Conservation (phyloP, 2,113 vertebrate genomes). For the Myodes glareolus region DNA sequence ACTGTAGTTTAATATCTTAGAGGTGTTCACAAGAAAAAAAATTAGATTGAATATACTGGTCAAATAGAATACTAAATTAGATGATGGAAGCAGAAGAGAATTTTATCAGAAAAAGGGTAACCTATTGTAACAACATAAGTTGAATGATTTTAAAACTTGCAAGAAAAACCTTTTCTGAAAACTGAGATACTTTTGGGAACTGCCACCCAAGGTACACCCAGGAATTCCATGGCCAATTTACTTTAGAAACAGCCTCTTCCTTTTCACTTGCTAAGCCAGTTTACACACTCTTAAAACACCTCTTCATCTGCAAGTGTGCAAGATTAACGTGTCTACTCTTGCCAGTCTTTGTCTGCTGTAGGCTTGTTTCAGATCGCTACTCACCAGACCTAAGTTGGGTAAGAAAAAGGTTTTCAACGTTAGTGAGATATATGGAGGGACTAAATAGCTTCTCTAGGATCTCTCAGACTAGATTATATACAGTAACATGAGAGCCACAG, state of each 20-base stretch:
- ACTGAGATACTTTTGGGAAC: background rate
- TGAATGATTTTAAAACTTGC: background rate
- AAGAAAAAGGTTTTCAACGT: background rate
- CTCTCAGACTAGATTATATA: no score
- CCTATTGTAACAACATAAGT: background rate
- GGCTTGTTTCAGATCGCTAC: background rate
- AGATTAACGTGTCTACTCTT: background rate
- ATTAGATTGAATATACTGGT: background rate
- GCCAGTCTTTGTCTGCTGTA: background rate
- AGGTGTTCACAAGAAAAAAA: background rate
- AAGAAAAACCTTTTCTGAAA: background rate
- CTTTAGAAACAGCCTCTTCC: background rate
- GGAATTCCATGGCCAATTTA: background rate
- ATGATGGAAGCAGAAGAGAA: background rate
- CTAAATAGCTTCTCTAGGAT: no score
- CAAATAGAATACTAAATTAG: background rate
- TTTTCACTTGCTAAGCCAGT: background rate
- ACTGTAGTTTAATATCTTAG: background rate
- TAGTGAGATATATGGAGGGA: no score
- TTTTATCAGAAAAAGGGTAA: background rate
- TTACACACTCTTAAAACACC: background rate
- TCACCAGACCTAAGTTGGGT: background rate
- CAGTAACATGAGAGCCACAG: no score
- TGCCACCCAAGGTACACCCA: background rate
- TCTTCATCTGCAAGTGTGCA: background rate